These are phyloP conservation scores for Melanogrammus aeglefinus DNA, from an alignment of 2,797 vertebrate genomes.

Conservation along the genomic window DNA sequence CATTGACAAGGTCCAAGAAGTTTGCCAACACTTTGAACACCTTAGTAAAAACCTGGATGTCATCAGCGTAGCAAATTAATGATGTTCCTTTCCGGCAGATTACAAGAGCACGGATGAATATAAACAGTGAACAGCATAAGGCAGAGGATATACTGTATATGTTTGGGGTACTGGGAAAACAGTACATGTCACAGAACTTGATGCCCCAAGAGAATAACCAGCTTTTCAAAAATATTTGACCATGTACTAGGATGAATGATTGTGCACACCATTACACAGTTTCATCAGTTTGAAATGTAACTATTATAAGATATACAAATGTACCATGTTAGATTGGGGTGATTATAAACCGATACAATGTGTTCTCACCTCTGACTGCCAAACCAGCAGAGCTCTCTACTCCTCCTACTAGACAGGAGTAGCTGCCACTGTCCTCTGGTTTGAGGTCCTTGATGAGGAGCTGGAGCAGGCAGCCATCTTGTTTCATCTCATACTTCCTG, in stretches of 20 bases:
- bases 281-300: neutral
- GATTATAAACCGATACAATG: neutral
- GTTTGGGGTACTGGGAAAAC: neutral
- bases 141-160: neutral
- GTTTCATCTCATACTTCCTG: conserved; percentile 66
- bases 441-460: conserved; percentile 4
- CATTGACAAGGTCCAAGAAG: neutral
- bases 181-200: neutral
- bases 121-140: neutral
- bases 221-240: neutral
- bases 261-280: neutral
- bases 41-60: neutral
- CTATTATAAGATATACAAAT: no score
- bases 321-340: neutral
- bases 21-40: neutral
- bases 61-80: neutral
- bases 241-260: neutral
- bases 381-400: neutral
- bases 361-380: neutral
- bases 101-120: neutral
- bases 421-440: conserved; percentile 7
- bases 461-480: conserved; percentile 60
- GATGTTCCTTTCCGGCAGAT: neutral
- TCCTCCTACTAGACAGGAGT: neutral
- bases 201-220: neutral